A percentile compares a stretch with the other conserved stretches of the same genome.
phyloP scores from a whole-genome alignment of 1,140 invertebrate species.

The Trichonephila clavipes region DNA sequence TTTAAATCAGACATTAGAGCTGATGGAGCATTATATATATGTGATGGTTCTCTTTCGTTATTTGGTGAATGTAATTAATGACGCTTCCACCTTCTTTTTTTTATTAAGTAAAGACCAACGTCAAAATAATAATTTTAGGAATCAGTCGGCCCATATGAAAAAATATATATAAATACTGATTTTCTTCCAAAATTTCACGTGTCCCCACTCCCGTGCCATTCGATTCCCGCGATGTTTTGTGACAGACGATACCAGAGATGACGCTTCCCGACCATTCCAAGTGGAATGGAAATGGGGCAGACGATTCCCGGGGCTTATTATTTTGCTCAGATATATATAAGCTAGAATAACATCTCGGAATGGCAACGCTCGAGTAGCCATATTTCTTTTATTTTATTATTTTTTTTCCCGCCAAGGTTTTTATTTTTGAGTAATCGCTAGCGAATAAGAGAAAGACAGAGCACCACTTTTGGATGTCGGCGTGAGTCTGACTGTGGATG shows the following conservation, averaged over 20 bases:
- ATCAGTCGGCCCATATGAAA: too few relatives aligned
- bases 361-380: constrained; percentile 3
- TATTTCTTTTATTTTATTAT: constrained; percentile 2
- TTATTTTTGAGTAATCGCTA: constrained; percentile 59
- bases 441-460: constrained; percentile 71
- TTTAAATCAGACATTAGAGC: too few relatives aligned
- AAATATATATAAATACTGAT: neutral
- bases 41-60: too few relatives aligned
- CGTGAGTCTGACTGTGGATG: constrained; percentile 32
- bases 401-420: neutral
- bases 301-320: constrained; percentile 29
- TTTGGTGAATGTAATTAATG: too few relatives aligned
- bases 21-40: too few relatives aligned
- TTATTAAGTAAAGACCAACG: too few relatives aligned
- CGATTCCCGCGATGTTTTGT: neutral
- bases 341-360: constrained; percentile 25
- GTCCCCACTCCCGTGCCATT: neutral
- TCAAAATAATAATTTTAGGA: too few relatives aligned
- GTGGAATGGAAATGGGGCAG: constrained; percentile 20
- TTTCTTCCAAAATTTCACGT: neutral
- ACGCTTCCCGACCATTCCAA: neutral
- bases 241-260: constrained; percentile 12
- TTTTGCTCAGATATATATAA: constrained; percentile 31
- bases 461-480: constrained; percentile 68
- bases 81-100: too few relatives aligned